Conservation (phyloP, 2,888 invertebrate species). For the Dicyrtomina minuta region DNA sequence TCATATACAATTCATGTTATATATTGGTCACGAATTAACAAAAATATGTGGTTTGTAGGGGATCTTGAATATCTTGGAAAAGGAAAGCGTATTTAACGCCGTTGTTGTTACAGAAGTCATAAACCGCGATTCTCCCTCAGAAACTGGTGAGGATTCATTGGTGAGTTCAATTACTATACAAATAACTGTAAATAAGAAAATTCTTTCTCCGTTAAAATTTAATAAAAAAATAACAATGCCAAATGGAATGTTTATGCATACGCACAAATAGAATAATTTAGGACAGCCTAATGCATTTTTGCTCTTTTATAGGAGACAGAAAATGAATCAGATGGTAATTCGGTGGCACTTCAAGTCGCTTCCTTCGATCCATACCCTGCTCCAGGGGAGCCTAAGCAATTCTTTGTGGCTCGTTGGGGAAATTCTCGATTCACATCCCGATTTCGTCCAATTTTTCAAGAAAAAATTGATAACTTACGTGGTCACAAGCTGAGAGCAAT, state of each 20-base stretch:
- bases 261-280: background rate
- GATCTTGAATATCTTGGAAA: conserved; percentile 41
- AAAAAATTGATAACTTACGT: conserved; percentile 50
- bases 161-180: background rate
- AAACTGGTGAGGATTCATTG: background rate
- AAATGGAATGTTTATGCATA: background rate
- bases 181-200: no score
- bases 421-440: conserved; percentile 35
- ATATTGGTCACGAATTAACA: background rate
- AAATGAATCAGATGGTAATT: background rate
- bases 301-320: background rate
- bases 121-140: conserved; percentile 12
- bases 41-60: conserved; percentile 34
- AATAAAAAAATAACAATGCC: background rate
- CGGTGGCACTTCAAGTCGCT: conserved; percentile 44
- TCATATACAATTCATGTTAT: no score
- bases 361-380: conserved; percentile 51
- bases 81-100: conserved; percentile 48
- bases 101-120: conserved; percentile 46
- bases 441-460: conserved; percentile 44
- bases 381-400: conserved; percentile 44
- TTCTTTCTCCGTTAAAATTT: no score
- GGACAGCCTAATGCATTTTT: background rate
- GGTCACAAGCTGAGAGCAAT: conserved; percentile 41
- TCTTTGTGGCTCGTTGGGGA: conserved; percentile 47